Base-by-base conservation (phyloP, 2,113 vertebrate genomes). In the Symphodus melops region DNA sequence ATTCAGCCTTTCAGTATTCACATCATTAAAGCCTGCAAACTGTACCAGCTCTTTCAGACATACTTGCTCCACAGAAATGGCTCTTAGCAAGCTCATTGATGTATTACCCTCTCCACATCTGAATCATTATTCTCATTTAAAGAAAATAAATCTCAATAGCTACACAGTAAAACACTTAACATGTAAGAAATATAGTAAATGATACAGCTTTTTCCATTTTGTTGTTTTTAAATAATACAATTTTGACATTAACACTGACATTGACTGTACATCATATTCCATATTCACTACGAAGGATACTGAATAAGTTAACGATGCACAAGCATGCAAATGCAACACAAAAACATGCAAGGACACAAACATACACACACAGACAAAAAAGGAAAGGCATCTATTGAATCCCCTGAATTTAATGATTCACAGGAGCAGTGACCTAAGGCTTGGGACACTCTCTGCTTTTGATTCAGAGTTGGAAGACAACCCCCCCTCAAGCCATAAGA, bases 321-420 rank as follows among this genome's bases (percentile, higher is more conserved):
- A 62, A 75, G n/a, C 48, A 53, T 55, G 41, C 28, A 68, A 41
- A 66, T 21, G 14, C 33, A 71, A 3, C 57, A 79, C 17, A 72
- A 77, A 65, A 75, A 11, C 11, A 3, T 46, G 51, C 54, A 79
- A 23, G 33, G 46, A 19, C 33, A 10, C 51, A 69, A 41, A 60
- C 19, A 75, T 52, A 55, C 12, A 53, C 54, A 42, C 64, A 75
- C 9, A 4, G 36, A 44, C 55, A 81, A 37, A 71, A 58, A 68
- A 72, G 55, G 64, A 76, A 68, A 83, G 64, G 59, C 68, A 79
- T 77, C 58, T 74, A 57, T 82, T 81, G 76, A 83, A 70, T 84
- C 66, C 49, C 86, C 75, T 88, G 86, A 90, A 87, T 82, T 75
- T 87, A 82, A 81, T 90, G 77, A 92, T 91, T 91, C 76, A 75